Base-by-base conservation (phyloP, 1,140 invertebrate genomes). In the Hyles euphorbiae region DNA sequence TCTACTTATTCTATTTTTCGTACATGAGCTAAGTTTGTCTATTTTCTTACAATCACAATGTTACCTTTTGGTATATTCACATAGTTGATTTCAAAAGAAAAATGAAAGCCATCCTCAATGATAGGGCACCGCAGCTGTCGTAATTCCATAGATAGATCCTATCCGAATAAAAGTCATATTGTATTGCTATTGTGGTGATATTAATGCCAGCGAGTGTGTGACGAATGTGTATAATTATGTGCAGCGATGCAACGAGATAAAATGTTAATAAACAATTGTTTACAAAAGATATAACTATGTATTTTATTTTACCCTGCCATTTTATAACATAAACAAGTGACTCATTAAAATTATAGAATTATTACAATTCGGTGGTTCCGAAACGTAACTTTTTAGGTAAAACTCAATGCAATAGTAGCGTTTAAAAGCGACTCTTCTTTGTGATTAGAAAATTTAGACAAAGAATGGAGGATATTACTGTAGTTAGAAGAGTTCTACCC, bases 191-290 rank as follows among this genome's bases (percentile, higher is more conserved):
- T 76, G 54, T 67, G 69, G 81, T 83, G 78, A 81, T 76, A 77
- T 70, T 72, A 73, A 78, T 81, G 79, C 74, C 77, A 76, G 76
- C 73, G 78, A 74, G 72, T 85, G 81, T 80, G 78, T 75, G 79
- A 83, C 78, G 81, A 75, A 83, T 78, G 81, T 83, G 78, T 86
- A 79, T 76, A 74, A 80, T 78, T 81, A 77, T 81, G 74, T 84
- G 83, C 80, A 79, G 78, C 72, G 76, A 85, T 81, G 77, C 78
- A 81, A 78, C 74, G 72, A 84, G 78, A 87, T 87, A 87, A 88
- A 87, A 88, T 88, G 86, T 88, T 88, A 88, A 88, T 87, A 88
- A 88, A 88, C 82, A 88, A 87, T 88, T 88, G 86, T 88, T 88
- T 86, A 88, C 81, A 88, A 88, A 88, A 88, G 78, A 88, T 87